Evolutionary conservation across 2,888 invertebrate genomes (phyloP).

Genomic region (Marasmarcha lunaedactyla): DNA sequence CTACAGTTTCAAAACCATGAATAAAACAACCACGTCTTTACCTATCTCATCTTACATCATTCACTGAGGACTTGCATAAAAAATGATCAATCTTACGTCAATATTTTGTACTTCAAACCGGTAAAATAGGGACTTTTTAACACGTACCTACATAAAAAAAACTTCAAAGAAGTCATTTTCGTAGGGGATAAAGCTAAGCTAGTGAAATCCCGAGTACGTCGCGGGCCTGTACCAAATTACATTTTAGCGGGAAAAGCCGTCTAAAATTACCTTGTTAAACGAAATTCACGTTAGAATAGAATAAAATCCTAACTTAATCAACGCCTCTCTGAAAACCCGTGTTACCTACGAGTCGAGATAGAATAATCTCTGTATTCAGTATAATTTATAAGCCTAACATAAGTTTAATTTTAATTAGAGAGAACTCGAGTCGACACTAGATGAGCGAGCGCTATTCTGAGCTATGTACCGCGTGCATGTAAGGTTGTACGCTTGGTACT

Average conservation of each 20-base stretch:
- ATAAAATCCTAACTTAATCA: constrained; percentile 1
- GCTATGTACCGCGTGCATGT: background rate
- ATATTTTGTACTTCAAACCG: background rate
- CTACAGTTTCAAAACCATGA: no score
- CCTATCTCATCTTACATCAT: no score
- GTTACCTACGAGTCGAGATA: background rate
- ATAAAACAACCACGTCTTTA: no score
- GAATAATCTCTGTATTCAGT: constrained; percentile 1
- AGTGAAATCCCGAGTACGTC: background rate
- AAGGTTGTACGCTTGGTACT: background rate
- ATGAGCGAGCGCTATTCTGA: background rate
- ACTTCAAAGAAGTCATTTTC: constrained; percentile 1
- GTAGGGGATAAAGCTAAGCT: constrained; percentile 1
- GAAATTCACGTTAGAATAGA: background rate
- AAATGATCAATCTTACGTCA: no score
- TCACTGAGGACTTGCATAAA: no score
- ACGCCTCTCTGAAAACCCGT: background rate
- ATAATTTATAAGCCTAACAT: constrained; percentile 9
- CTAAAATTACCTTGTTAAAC: constrained; percentile 1
- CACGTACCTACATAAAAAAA: background rate
- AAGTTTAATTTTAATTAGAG: constrained; percentile 16
- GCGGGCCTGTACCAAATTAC: background rate
- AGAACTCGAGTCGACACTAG: constrained; percentile 7
- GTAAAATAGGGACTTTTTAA: background rate
- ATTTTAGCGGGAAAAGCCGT: constrained; percentile 1